phyloP scores from a whole-genome alignment of 2,797 vertebrate genomes.

The Chrosomus eos region DNA sequence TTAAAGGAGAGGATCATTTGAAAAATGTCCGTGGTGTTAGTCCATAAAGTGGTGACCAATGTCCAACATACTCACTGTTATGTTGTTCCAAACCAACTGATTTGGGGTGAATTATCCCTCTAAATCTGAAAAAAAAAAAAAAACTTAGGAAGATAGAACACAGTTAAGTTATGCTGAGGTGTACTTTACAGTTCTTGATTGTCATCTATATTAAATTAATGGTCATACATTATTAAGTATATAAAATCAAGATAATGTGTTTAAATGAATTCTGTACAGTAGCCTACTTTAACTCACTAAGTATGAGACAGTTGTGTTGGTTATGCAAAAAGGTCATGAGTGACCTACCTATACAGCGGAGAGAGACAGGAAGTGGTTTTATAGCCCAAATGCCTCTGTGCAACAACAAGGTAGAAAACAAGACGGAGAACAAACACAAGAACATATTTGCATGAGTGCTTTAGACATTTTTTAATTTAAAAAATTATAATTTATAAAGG shows the following conservation, averaged over 20 bases:
- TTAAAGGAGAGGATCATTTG: not conserved
- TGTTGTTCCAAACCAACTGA: not conserved
- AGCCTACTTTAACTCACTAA: not conserved
- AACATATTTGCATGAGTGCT: not conserved
- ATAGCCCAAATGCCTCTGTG: not conserved
- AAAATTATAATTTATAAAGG: not conserved
- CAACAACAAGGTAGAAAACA: not conserved
- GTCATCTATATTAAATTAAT: not conserved
- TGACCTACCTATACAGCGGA: not conserved
- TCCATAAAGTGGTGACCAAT: not conserved
- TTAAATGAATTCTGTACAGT: not conserved
- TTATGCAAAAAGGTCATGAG: not conserved
- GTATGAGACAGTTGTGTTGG: not conserved
- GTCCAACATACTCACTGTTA: not conserved
- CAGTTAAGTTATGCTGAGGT: not conserved
- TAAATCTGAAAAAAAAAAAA: too few relatives aligned
- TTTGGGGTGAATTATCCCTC: not conserved
- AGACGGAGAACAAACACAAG: not conserved
- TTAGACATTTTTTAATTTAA: not conserved
- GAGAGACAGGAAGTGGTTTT: slow-evolving; percentile 33
- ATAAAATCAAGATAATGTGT: not conserved
- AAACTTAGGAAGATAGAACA: not conserved
- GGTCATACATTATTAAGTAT: not conserved
- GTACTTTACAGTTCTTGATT: not conserved
- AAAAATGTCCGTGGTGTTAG: not conserved